Conservation (phyloP, 2,888 invertebrate species). For the Theristus sp. region DNA sequence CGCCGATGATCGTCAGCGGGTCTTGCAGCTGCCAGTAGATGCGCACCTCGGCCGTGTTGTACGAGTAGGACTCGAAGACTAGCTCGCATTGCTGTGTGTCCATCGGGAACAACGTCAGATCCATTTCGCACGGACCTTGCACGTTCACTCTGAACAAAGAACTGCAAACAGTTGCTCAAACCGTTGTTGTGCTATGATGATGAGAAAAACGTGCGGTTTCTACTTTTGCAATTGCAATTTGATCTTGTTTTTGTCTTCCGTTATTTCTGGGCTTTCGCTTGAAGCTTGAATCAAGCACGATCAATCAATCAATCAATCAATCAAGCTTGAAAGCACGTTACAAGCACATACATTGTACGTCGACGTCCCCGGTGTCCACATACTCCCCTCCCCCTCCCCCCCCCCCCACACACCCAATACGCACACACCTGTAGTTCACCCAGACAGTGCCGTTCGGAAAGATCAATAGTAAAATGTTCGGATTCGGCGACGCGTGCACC, state of each 20-base stretch:
- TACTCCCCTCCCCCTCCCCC: too few species aligned
- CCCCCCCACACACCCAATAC: too few species aligned
- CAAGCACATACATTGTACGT: too few species aligned
- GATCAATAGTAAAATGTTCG: conserved; percentile 23
- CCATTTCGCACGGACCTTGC: conserved; percentile 23
- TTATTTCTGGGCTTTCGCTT: too few species aligned
- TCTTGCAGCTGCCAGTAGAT: conserved; percentile 28
- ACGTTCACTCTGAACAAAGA: conserved; percentile 2
- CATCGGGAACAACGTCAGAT: conserved; percentile 23
- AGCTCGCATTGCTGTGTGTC: conserved; percentile 26
- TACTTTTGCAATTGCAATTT: background rate
- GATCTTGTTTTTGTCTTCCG: too few species aligned
- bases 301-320: background rate
- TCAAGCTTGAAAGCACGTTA: too few species aligned
- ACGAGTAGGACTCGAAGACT: conserved; percentile 24
- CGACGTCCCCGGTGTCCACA: too few species aligned
- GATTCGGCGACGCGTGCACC: conserved; percentile 24
- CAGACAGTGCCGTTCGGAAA: conserved; percentile 28
- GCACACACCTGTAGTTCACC: conserved; percentile 19
- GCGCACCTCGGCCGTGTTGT: conserved; percentile 27
- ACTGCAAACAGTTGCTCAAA: too few species aligned
- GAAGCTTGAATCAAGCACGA: background rate
- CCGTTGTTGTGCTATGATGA: background rate
- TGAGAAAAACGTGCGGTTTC: background rate
- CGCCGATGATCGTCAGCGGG: conserved; percentile 12